Evolutionary conservation across 2,113 vertebrate genomes (phyloP), one percentile per base, ranked within the genome.

Genomic region (Nematolebias whitei): DNA sequence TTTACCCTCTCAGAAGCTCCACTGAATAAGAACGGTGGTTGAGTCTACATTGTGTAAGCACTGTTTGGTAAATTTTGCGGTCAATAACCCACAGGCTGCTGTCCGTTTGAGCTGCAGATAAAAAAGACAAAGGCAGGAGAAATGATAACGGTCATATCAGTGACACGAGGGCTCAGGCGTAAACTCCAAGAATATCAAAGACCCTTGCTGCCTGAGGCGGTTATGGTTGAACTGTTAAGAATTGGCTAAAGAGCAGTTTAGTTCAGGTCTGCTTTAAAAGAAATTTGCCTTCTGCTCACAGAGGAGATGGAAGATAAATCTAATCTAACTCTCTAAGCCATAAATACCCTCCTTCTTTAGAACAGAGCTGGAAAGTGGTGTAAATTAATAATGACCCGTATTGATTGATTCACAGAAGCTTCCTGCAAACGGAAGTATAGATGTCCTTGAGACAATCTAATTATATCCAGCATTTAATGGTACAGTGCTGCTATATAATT

Each of bases 81-180:
- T 93, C 92, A 29, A 93, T 85, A 67, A 91, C 88, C 92, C 93
- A 93, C 57, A 93, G 80, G 75, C 80, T 90, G 84, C 89, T 85
- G 78, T 91, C 82, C 16, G 10, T 80, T 58, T 82, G 79, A 9
- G 91, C 93, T 93, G 82, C 39, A 58, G 66, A 80, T 65, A 47
- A n/a, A 47, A 19, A 68, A 71, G 44, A 79, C 22, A 65, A 65
- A 77, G 48, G 61, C 43, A 63, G 54, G 72, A 48, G 48, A 67
- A 52, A 43, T 41, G 61, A 40, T 38, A 62, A 72, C 76, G 72
- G 15, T 38, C 66, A 11, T 38, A 23, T 67, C 47, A 49, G 20
- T 58, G 76, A 39, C 63, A 62, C 32, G 18, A 19, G 43, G 61
- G 55, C 44, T 20, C 57, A 69, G 51, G 38, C 54, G 24, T 63